These are phyloP conservation scores for Platysternon megacephalum DNA, from an alignment of 2,113 vertebrate genomes.

Conservation along the genomic window DNA sequence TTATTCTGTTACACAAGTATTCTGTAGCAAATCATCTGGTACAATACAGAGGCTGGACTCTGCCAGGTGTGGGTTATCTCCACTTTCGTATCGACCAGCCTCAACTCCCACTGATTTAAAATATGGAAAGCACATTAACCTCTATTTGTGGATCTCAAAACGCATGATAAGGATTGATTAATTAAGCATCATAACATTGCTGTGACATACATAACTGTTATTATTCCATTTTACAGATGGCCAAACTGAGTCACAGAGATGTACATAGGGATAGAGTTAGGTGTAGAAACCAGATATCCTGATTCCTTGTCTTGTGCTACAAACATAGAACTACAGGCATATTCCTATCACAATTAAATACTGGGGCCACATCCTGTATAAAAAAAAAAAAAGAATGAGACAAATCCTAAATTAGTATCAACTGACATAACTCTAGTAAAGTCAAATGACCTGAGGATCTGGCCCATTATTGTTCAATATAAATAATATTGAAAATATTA, in stretches of 20 bases:
- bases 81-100: not conserved
- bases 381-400: conserved; percentile 3
- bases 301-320: not conserved
- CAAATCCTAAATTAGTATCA: conserved; percentile 26
- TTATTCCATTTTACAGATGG: not conserved
- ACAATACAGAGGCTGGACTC: accelerated
- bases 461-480: not conserved
- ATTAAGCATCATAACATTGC: not conserved
- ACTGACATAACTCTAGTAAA: not conserved
- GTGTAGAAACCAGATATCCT: not conserved
- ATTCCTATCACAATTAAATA: not conserved
- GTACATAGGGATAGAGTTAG: not conserved
- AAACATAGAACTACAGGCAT: not conserved
- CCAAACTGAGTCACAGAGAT: not conserved
- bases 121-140: not conserved
- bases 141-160: not conserved
- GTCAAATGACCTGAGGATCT: not conserved
- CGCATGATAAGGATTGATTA: not conserved
- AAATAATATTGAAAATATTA: not conserved
- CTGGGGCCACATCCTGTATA: not conserved
- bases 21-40: not conserved
- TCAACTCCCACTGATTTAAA: not conserved
- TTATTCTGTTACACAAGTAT: not conserved
- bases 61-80: accelerated
- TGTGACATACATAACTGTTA: accelerated